Evolutionary conservation across 2,888 invertebrate genomes (phyloP).

Genomic region (Sphecodes monilicornis): DNA sequence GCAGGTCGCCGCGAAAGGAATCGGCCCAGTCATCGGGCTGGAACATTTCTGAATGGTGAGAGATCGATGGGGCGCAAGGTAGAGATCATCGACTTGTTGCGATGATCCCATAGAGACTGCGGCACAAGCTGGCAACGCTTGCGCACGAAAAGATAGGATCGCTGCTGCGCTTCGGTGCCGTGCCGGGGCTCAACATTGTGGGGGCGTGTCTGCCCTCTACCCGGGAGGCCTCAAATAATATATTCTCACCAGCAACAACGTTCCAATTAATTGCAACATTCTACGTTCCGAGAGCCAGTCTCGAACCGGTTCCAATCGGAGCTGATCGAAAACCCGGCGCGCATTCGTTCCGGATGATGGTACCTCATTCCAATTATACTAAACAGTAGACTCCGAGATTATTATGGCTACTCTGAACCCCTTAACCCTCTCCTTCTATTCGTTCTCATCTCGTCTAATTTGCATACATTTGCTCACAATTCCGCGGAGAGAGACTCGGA

Average conservation of each 20-base stretch:
- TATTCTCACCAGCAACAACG: constrained; percentile 42
- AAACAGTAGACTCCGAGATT: constrained; percentile 7
- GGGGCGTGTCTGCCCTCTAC: background rate
- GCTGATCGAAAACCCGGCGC: constrained; percentile 30
- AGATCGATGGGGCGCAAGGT: background rate
- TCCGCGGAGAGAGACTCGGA: background rate
- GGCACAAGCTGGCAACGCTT: background rate
- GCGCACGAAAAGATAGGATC: background rate
- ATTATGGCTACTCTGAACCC: background rate
- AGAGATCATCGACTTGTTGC: constrained; percentile 6
- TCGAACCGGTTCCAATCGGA: constrained; percentile 1
- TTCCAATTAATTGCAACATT: constrained; percentile 41
- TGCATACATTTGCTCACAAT: background rate
- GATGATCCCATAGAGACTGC: background rate
- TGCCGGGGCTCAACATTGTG: background rate
- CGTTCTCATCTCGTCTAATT: background rate
- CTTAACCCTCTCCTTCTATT: background rate
- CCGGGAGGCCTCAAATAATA: constrained; percentile 27
- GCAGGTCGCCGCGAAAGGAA: background rate
- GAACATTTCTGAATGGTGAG: constrained; percentile 5
- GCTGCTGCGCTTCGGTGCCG: background rate
- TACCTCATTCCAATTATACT: constrained; percentile 3
- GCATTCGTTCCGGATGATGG: constrained; percentile 22
- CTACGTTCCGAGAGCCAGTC: constrained; percentile 26
- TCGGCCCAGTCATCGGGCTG: background rate